A percentile compares a stretch with the other conserved stretches of the same genome.
Evolutionary conservation across 2,797 vertebrate genomes (phyloP).

Genomic region (Sciurus vulgaris): DNA sequence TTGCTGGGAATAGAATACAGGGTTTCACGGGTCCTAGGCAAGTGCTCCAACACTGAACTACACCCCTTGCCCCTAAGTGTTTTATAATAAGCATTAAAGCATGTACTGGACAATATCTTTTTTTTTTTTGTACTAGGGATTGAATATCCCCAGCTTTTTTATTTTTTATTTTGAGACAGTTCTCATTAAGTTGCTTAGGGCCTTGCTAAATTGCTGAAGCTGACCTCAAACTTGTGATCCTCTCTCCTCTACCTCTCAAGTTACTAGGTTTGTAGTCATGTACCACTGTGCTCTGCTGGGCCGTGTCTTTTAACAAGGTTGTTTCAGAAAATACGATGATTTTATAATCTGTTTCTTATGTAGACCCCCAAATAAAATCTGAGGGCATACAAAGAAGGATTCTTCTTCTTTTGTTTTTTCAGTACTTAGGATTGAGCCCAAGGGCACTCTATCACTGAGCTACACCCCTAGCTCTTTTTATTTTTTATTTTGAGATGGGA

Average conservation of each 20-base stretch:
- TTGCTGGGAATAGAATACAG: neutral
- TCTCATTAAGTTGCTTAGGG: too few species aligned
- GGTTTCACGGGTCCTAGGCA: neutral
- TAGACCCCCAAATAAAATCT: conserved; percentile 58
- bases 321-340: conserved; percentile 25
- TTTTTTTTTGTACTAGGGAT: too few species aligned
- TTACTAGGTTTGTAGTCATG: too few species aligned
- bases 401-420: neutral
- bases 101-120: conserved; percentile 57
- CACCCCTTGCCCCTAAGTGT: neutral
- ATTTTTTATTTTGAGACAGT: too few species aligned
- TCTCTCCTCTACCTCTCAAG: too few species aligned
- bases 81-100: conserved; percentile 60
- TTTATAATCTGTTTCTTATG: neutral
- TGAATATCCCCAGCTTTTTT: too few species aligned
- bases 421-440: neutral
- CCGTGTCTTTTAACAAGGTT: conserved; percentile 50
- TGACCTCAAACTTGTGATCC: too few species aligned
- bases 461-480: too few species aligned
- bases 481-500: too few species aligned
- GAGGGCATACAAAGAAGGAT: neutral
- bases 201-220: too few species aligned
- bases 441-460: neutral
- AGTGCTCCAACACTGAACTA: neutral
- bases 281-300: neutral